Evolutionary conservation across 2,113 vertebrate genomes (phyloP), one percentile per base, ranked within the genome.

Genomic region (Lepisosteus oculatus): DNA sequence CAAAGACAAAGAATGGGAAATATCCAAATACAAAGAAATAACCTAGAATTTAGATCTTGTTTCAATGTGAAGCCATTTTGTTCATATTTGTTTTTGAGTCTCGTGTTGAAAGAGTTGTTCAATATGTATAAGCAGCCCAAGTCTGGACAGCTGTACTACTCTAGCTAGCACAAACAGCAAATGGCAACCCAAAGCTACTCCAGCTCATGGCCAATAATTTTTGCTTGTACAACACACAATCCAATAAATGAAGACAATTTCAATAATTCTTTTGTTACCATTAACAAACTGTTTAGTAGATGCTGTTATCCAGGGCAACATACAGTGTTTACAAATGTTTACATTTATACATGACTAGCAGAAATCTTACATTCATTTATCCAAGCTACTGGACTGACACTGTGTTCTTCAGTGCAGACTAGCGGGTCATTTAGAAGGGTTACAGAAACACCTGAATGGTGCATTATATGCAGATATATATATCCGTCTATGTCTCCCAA

Each of bases 71-170:
- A 13, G 43, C 14, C 12, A 44, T n/a, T n/a, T n/a, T 47, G 3
- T 65, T 65, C 17, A 29, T 29, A 29, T 29, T 14, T 43, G 11
- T 66, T 14, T 12, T 67, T 67, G 45, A 41, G n/a, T 9, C 11
- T 67, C 44, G 14, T 12, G 44, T 67, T 54, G 64, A 14, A 45
- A 45, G 12, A n/a, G 13, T 66, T 47, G 66, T 47, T 41, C 45
- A 54, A 8, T 55, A 17, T 17, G 7, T 3, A 12, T 9, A 11
- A n/a, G 12, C 66, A 17, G 44, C 8, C 29, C 54, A 3, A 41
- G 54, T 67, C 8, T 67, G 47, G 66, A 45, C 66, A 55, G 66
- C 45, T 55, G 66, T 8, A 41, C 47, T 8, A 55, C 66, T 45
- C 45, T 3, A 15, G 9, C 45, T 67, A 51, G n/a, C 44, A 54